Percentiles rank a stretch among this genome's conserved stretches.
These are phyloP conservation scores for Columba janthina DNA, from an alignment of 2,113 vertebrate species.

Conservation along the genomic window DNA sequence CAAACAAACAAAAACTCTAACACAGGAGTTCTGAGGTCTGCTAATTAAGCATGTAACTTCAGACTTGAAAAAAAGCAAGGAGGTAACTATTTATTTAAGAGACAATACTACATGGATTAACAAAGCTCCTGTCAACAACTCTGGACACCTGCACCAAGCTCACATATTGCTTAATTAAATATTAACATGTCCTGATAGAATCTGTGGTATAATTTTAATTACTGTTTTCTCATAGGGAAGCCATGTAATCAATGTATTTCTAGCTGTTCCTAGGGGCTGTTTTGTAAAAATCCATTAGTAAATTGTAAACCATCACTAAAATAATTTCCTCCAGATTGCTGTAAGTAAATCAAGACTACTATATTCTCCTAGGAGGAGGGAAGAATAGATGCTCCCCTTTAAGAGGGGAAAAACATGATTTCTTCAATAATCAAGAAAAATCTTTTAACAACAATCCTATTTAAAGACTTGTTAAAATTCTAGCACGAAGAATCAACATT, in stretches of 20 bases:
- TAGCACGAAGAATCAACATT: background rate
- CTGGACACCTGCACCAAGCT: conserved; percentile 43
- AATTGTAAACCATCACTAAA: conserved; percentile 42
- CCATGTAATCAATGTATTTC: conserved; percentile 61
- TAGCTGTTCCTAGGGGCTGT: conserved; percentile 55
- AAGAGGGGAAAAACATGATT: background rate
- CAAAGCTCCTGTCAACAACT: conserved; percentile 47
- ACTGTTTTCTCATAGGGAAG: conserved; percentile 68
- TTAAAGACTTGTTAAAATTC: background rate
- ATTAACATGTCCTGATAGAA: conserved; percentile 70
- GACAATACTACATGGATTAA: conserved; percentile 19
- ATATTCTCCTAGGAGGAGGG: background rate
- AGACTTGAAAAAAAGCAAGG: conserved; percentile 5
- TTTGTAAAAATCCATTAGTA: conserved; percentile 47
- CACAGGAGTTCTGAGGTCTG: background rate
- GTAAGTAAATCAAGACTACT: conserved; percentile 34
- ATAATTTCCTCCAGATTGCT: conserved; percentile 51
- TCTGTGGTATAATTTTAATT: conserved; percentile 66
- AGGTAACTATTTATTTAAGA: conserved; percentile 48
- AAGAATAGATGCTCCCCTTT: background rate
- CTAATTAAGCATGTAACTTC: conserved; percentile 31
- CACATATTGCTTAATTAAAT: conserved; percentile 63
- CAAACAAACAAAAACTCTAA: background rate
- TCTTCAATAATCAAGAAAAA: background rate
- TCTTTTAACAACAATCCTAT: background rate